Conservation (phyloP, 2,113 vertebrate species). For the Phycodurus eques region DNA sequence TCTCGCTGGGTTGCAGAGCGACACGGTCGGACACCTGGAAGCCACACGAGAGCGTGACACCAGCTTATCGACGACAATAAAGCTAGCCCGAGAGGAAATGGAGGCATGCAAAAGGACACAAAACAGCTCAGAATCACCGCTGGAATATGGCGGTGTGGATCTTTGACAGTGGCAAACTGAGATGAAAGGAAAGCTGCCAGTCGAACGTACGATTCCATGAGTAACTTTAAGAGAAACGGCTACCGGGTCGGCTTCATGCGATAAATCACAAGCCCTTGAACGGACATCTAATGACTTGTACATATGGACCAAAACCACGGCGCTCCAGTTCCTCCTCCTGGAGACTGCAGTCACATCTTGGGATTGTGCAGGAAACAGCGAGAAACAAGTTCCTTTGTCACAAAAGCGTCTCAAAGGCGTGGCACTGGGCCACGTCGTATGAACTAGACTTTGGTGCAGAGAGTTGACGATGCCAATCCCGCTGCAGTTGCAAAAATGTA, state of each 20-base stretch:
- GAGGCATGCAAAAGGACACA: slow-evolving; percentile 6
- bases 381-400: background rate
- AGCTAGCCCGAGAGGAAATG: slow-evolving; percentile 16
- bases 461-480: background rate
- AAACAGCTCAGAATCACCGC: slow-evolving; percentile 6
- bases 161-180: slow-evolving; percentile 7
- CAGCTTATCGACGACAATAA: slow-evolving; percentile 29
- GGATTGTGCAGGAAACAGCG: background rate
- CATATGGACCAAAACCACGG: slow-evolving; percentile 34
- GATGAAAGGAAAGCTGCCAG: slow-evolving; percentile 11
- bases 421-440: background rate
- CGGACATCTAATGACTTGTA: slow-evolving; percentile 41
- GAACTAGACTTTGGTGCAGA: background rate
- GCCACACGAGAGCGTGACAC: slow-evolving; percentile 24
- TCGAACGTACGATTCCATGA: slow-evolving; percentile 22
- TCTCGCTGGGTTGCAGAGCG: background rate
- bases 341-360: slow-evolving; percentile 5
- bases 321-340: slow-evolving; percentile 25
- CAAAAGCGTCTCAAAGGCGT: background rate
- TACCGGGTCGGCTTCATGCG: slow-evolving; percentile 23
- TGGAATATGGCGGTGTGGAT: slow-evolving; percentile 3
- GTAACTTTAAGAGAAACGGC: slow-evolving; percentile 13
- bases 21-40: slow-evolving; percentile 26
- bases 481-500: background rate
- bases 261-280: slow-evolving; percentile 51